Base-by-base conservation (phyloP, 2,113 vertebrate genomes). In the Empidonax alnorum region DNA sequence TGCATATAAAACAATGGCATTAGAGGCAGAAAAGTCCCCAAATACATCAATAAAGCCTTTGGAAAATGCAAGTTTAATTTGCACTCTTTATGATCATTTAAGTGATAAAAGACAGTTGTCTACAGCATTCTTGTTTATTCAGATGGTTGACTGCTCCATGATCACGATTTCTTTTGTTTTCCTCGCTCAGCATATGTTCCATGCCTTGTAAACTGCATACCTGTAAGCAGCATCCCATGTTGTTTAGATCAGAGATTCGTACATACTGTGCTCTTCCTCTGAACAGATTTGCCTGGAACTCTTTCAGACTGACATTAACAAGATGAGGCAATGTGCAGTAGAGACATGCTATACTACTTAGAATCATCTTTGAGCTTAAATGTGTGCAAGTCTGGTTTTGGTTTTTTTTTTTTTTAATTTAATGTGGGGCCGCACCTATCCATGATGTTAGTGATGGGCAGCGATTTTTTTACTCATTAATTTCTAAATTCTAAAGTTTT, bases 211-310 rank as follows among this genome's bases (percentile, higher is more conserved):
- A 92, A 89, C 61, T 61, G 22, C 62, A 82, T 72, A 96, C 96
- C 96, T 97, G 90, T 56, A 84, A 78, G 69, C 50, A 94, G 61
- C 52, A 75, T 44, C 44, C 77, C 33, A 33, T 75, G 69, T 91
- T 89, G 69, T 91, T 89, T 82, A 89, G 89, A 84, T 89, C 44
- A 75, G 77, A 67, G 52, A 63, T 75, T 63, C 0, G 6, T 86
- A 89, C 89, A 81, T 91, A 58, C 53, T 87, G 91, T 93, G 84
- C 91, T 96, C 79, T 91, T 96, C 84, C 87, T 84, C 93, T 72
- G 84, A 94, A 84, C 93, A 95, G 93, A 93, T 94, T 90, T 94
- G 73, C 66, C 73, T 92, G 93, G 89, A 89, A 94, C 8, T 3
- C 37, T 94, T 89, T 91, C 77, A 91, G 77, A 86, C 41, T 90